phyloP scores from a whole-genome alignment of 2,888 invertebrate genomes.

The Fragum whitleyi region DNA sequence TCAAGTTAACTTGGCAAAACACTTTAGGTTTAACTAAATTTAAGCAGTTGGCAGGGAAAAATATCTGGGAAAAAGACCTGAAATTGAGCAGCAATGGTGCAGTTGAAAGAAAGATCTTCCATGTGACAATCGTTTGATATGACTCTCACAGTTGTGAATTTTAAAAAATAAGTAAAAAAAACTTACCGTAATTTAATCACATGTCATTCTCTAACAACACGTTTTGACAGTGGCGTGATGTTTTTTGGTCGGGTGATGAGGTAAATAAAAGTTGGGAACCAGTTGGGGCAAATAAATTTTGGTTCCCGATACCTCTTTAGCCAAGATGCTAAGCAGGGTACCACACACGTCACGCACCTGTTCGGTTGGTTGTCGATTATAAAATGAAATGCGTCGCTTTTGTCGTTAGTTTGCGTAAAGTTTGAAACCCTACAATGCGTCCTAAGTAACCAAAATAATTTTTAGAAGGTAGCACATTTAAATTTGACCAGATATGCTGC shows the following conservation, averaged over 20 bases:
- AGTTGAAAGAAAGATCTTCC: too few species aligned
- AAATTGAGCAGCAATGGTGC: too few species aligned
- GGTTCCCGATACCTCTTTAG: background rate
- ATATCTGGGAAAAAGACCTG: too few species aligned
- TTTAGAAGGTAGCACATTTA: background rate
- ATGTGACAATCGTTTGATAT: too few species aligned
- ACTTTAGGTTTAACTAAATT: too few species aligned
- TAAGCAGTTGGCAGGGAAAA: too few species aligned
- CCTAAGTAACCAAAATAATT: slow-evolving; percentile 15
- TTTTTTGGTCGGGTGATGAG: slow-evolving; percentile 9
- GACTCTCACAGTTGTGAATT: too few species aligned
- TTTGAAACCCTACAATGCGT: slow-evolving; percentile 12
- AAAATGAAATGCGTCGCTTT: too few species aligned
- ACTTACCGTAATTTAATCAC: background rate
- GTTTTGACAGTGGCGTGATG: slow-evolving; percentile 27
- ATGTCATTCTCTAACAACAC: background rate
- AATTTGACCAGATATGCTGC: slow-evolving; percentile 69
- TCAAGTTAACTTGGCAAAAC: too few species aligned
- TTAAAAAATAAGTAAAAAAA: too few species aligned
- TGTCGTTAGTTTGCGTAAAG: too few species aligned
- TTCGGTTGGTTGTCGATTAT: background rate
- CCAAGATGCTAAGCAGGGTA: background rate
- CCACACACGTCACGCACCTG: background rate
- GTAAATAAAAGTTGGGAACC: slow-evolving; percentile 1
- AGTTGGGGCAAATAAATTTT: background rate